Percentiles rank a stretch among this genome's conserved stretches.
Conservation (phyloP, 2,797 vertebrate species). For the Morus bassanus region DNA sequence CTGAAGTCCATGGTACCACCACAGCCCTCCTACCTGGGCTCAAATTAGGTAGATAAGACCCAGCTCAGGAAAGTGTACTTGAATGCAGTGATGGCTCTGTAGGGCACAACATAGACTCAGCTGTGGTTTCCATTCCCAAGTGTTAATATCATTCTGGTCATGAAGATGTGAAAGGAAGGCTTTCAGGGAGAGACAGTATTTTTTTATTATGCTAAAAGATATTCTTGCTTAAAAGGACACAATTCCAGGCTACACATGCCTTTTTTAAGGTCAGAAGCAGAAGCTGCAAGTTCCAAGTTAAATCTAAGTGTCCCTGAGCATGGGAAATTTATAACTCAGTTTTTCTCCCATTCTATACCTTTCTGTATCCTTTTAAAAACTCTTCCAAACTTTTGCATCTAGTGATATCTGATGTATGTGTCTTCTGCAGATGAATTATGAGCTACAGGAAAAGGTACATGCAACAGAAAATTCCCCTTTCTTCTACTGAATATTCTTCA, state of each 20-base stretch:
- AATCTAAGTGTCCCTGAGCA: neutral
- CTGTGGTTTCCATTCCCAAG: neutral
- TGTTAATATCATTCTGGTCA: neutral
- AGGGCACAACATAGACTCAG: accelerated
- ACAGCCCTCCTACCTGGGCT: neutral
- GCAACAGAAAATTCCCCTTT: neutral
- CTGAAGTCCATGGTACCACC: neutral
- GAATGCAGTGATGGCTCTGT: neutral
- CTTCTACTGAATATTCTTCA: neutral
- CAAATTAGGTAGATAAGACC: neutral
- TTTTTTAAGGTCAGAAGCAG: neutral
- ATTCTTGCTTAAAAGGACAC: neutral
- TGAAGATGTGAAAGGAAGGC: neutral
- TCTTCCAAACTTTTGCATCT: neutral
- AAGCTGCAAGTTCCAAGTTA: neutral
- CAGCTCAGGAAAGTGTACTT: neutral
- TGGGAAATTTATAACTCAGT: neutral
- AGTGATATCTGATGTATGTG: neutral
- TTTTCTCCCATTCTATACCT: neutral
- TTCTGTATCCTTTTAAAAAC: neutral
- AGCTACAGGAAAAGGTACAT: neutral
- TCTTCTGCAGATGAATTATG: neutral
- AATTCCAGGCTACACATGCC: neutral
- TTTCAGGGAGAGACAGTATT: neutral
- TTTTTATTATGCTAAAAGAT: neutral